phyloP scores from a whole-genome alignment of 2,797 vertebrate genomes.

The Poliocrania exsul region DNA sequence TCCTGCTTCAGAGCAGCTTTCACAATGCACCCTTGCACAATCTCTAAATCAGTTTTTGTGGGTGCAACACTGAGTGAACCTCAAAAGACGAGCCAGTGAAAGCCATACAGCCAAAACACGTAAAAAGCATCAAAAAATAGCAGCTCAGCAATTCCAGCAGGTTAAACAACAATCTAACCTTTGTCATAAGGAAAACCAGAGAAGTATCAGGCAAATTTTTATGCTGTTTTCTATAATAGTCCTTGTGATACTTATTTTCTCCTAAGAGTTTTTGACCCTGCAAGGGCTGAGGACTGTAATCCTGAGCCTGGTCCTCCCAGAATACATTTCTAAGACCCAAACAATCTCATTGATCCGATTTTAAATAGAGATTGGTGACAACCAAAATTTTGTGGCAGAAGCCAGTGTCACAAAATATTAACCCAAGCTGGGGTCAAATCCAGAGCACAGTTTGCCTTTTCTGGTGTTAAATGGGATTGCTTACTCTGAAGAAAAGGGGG shows the following conservation, averaged over 20 bases:
- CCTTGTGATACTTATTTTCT: not conserved
- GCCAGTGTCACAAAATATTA: not conserved
- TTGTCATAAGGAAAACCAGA: not conserved
- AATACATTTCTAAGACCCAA: not conserved
- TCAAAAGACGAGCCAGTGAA: slow-evolving; percentile 22
- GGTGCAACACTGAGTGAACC: not conserved
- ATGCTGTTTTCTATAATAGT: not conserved
- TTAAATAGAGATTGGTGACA: not conserved
- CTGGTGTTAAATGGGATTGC: not conserved
- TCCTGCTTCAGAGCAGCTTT: slow-evolving; percentile 19
- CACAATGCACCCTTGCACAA: slow-evolving; percentile 14
- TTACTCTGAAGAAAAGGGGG: not conserved
- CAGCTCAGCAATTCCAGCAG: not conserved
- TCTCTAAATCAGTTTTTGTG: not conserved
- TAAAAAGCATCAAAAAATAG: not conserved
- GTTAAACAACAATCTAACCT: not conserved
- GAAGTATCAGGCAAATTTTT: not conserved
- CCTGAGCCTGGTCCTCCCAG: not conserved
- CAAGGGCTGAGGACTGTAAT: not conserved
- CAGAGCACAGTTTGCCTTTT: not conserved
- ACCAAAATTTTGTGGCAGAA: not conserved
- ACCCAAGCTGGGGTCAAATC: not conserved
- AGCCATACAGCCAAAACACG: not conserved
- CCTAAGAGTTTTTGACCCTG: not conserved
- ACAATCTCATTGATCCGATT: not conserved